phyloP scores from a whole-genome alignment of 2,113 vertebrate genomes.

The Capreolus pygargus region DNA sequence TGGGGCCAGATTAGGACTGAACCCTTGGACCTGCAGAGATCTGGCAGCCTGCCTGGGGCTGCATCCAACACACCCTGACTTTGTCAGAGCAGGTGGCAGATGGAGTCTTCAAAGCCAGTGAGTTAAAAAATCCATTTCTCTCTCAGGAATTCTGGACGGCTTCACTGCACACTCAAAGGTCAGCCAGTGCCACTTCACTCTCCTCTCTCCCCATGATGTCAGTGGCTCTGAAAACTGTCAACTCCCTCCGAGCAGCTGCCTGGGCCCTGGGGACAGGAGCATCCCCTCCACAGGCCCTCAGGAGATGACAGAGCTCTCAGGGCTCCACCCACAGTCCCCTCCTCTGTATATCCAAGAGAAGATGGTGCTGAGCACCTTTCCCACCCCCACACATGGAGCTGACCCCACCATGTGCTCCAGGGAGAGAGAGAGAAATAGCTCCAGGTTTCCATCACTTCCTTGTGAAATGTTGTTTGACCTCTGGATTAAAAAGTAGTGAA shows the following conservation, averaged over 20 bases:
- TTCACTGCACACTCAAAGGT: conserved; percentile 58
- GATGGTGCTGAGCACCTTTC: not conserved
- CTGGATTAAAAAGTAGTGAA: not conserved
- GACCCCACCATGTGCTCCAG: not conserved
- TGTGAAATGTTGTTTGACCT: not conserved
- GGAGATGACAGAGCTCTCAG: not conserved
- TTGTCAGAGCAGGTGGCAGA: conserved; percentile 59
- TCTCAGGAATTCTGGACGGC: conserved; percentile 25
- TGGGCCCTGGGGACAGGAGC: not conserved
- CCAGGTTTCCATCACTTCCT: not conserved
- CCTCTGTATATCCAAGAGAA: not conserved
- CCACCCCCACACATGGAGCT: not conserved
- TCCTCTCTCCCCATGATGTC: not conserved
- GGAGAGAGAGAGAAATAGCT: not conserved
- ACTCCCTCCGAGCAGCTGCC: not conserved
- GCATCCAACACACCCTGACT: not conserved
- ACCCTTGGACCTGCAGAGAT: conserved; percentile 6
- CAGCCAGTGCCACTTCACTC: not conserved
- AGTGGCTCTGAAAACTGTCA: not conserved
- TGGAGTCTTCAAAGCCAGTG: conserved; percentile 65
- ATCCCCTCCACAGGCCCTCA: not conserved
- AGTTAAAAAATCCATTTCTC: conserved; percentile 56
- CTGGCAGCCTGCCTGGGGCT: not conserved
- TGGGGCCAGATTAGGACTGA: not conserved
- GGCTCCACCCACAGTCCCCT: not conserved